Percentiles rank a stretch among this genome's conserved stretches.
phyloP scores from a whole-genome alignment of 1,140 invertebrate species.

The Cherax quadricarinatus region DNA sequence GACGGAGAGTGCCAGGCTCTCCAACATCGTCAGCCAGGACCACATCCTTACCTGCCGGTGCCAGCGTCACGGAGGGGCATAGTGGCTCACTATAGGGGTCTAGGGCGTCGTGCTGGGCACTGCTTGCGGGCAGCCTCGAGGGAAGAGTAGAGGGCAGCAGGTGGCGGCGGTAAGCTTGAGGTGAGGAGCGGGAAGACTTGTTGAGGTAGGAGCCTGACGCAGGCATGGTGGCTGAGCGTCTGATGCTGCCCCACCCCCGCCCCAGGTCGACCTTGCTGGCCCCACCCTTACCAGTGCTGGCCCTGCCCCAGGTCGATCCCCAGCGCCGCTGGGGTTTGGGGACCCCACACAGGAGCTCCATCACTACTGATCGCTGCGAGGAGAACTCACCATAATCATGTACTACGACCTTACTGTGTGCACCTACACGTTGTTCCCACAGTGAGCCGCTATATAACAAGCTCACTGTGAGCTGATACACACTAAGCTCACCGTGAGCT shows the following conservation, averaged over 20 bases:
- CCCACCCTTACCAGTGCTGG: conserved; percentile 25
- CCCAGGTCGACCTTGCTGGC: neutral
- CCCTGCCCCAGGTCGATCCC: conserved; percentile 41
- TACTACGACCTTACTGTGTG: too few relatives aligned
- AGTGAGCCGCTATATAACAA: too few relatives aligned
- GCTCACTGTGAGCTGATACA: too few relatives aligned
- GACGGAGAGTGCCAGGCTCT: conserved; percentile 3
- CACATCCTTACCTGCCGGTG: neutral
- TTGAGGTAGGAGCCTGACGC: neutral
- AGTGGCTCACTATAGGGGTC: conserved; percentile 24
- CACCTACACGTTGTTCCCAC: too few relatives aligned
- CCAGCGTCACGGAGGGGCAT: conserved; percentile 7
- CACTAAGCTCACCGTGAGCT: too few relatives aligned
- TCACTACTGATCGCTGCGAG: neutral
- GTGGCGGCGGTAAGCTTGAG: conserved; percentile 31
- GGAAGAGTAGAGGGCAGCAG: conserved; percentile 20
- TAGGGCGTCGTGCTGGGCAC: neutral
- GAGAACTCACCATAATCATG: neutral
- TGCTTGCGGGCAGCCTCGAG: neutral
- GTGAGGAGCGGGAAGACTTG: neutral
- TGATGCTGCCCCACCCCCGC: conserved; percentile 13
- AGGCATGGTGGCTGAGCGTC: conserved; percentile 50
- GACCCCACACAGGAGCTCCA: conserved; percentile 58
- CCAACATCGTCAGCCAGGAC: conserved; percentile 8
- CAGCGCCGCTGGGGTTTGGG: conserved; percentile 14